Evolutionary conservation across 1,140 invertebrate genomes (phyloP).

Genomic region (Trichogramma pretiosum): DNA sequence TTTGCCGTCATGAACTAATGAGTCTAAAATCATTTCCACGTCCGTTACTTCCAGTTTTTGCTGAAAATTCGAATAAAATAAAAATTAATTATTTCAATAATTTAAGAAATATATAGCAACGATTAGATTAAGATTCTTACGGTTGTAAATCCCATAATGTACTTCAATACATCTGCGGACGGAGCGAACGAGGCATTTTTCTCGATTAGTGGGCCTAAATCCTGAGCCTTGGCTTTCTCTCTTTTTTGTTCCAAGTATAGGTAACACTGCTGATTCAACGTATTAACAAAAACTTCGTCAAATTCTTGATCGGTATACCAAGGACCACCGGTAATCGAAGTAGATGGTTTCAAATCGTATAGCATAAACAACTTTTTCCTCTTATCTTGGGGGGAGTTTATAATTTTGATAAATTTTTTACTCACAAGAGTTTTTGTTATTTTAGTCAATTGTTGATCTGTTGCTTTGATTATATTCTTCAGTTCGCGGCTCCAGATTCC

Average conservation of each 20-base stretch:
- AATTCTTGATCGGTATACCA: slow-evolving; percentile 99
- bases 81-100: neutral
- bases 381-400: slow-evolving; percentile 92
- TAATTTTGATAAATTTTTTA: slow-evolving; percentile 92
- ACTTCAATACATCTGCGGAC: slow-evolving; percentile 77
- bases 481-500: slow-evolving; percentile 97
- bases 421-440: slow-evolving; percentile 87
- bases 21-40: slow-evolving; percentile 86
- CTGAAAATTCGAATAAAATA: slow-evolving; percentile 47
- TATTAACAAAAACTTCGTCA: slow-evolving; percentile 94
- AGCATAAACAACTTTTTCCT: slow-evolving; percentile 98
- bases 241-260: slow-evolving; percentile 65
- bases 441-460: slow-evolving; percentile 83
- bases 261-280: slow-evolving; percentile 85
- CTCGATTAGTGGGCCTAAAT: slow-evolving; percentile 66
- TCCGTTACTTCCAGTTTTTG: slow-evolving; percentile 77
- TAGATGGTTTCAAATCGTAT: slow-evolving; percentile 86
- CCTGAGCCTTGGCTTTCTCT: slow-evolving; percentile 58
- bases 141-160: slow-evolving; percentile 90
- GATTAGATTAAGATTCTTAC: too few species aligned
- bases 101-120: neutral
- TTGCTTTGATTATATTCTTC: slow-evolving; percentile 77
- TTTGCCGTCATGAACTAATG: slow-evolving; percentile 88
- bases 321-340: slow-evolving; percentile 90
- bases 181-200: slow-evolving; percentile 69